These are phyloP conservation scores for Tokudaia tokunoshimensis DNA, from an alignment of 2,797 vertebrate species.

Conservation along the genomic window DNA sequence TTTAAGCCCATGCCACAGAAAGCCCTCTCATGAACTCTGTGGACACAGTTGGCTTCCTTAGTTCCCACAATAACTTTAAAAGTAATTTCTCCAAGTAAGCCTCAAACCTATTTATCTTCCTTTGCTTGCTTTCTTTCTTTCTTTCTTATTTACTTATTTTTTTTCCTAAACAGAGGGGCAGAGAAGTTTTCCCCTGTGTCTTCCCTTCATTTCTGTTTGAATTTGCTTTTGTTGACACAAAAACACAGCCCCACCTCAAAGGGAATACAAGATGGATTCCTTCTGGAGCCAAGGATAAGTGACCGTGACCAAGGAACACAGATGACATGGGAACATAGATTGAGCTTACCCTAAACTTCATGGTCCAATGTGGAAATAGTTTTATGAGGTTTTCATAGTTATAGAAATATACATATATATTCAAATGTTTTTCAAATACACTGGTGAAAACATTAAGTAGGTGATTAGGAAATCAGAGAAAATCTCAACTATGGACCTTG, in stretches of 20 bases:
- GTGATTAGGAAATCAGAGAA: background rate
- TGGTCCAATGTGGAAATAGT: background rate
- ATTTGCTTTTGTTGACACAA: background rate
- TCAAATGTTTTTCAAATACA: background rate
- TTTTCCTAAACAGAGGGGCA: background rate
- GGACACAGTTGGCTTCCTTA: background rate
- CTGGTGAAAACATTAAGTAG: background rate
- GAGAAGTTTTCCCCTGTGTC: background rate
- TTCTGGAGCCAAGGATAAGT: background rate
- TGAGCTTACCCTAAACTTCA: background rate
- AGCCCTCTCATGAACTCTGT: background rate
- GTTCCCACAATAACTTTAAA: slow-evolving; percentile 8
- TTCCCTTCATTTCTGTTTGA: background rate
- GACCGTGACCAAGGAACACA: no score
- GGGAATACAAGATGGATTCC: background rate
- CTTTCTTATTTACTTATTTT: background rate
- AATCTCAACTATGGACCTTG: background rate
- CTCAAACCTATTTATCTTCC: background rate
- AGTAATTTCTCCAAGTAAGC: background rate
- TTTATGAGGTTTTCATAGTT: background rate
- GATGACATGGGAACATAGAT: background rate
- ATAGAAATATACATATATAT: background rate
- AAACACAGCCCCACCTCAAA: background rate
- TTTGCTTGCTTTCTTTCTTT: background rate
- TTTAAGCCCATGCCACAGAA: background rate